Base-by-base conservation (phyloP, 2,888 invertebrate genomes). In the Meta bourneti region DNA sequence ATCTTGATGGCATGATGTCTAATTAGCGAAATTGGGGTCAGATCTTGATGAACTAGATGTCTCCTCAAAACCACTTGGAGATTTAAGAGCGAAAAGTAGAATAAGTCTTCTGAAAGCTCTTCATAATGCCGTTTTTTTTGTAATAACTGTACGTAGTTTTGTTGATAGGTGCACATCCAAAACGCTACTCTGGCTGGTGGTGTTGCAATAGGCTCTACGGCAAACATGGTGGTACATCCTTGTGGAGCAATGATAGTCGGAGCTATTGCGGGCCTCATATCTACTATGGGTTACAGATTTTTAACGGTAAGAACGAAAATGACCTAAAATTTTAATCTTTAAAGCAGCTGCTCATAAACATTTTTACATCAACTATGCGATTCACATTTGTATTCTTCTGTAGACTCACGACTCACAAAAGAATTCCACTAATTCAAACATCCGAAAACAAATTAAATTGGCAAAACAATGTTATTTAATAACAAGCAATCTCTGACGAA, bases 181-280 rank as follows among this genome's bases (percentile, higher is more conserved):
- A 99, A 99, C 95, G 97, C 98, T 4, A 98, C 98, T 0, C 95
- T 99, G 81, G 98, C 98, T 85, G 95, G 98, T 48, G 98, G 98
- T 2, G 98, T 99, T 19, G 98, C 98, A 0, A 96, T 98, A 19
- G 98, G 98, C 8, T 97, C 98, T 0, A 96, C 97, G 7, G 97
- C 96, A 6, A 95, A 98, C 95, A 96, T 98, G 96, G 96, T 97
- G 95, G 96, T 98, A 84, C 96, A 97, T 86, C 97, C 98, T 0
- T 97, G 71, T 61, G 98, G 97, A 0, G 98, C 98, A 4, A 94
- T 98, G 69, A 95, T 97, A 75, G 96, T 98, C 91, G 99, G 98
- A 16, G 96, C 96, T 75, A 95, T 97, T 19, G 97, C 98, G 84
- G 98, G 97, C 19, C 93, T 96, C 6, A 94, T 98, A 75, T 98